phyloP scores from a whole-genome alignment of 2,888 invertebrate species.

The Trichacis sp. region DNA sequence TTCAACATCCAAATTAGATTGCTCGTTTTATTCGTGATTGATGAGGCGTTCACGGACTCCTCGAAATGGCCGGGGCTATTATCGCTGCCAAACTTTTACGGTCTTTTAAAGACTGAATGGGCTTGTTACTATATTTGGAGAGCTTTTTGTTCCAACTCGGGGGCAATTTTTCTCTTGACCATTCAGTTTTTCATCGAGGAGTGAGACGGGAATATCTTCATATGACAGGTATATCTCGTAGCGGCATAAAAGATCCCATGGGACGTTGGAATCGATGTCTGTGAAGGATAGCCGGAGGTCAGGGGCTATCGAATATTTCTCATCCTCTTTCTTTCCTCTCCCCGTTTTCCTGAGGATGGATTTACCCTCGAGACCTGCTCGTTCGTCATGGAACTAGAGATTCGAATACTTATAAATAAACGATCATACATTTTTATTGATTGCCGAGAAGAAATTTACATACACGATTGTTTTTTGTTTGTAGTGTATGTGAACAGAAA shows the following conservation, averaged over 20 bases:
- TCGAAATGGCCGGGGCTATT: not conserved
- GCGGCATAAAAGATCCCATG: slow-evolving; percentile 38
- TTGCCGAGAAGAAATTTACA: too few relatives aligned
- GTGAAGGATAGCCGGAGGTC: slow-evolving; percentile 67
- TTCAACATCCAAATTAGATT: slow-evolving; percentile 38
- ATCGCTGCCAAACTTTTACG: not conserved
- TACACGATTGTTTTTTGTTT: too few relatives aligned
- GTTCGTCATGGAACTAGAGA: slow-evolving; percentile 60
- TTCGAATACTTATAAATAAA: slow-evolving; percentile 46
- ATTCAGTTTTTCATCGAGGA: not conserved
- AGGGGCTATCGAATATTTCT: slow-evolving; percentile 63
- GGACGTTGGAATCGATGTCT: slow-evolving; percentile 46
- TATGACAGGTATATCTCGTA: slow-evolving; percentile 41
- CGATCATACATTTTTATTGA: slow-evolving; percentile 62
- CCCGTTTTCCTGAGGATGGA: slow-evolving; percentile 59
- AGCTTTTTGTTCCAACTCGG: too few relatives aligned
- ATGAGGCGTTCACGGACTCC: slow-evolving; percentile 7
- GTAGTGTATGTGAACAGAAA: too few relatives aligned
- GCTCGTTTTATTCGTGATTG: slow-evolving; percentile 37
- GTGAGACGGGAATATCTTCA: slow-evolving; percentile 12
- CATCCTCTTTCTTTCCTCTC: slow-evolving; percentile 47
- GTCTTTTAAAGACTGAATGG: not conserved
- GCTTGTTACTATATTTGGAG: too few relatives aligned
- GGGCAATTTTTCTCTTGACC: slow-evolving; percentile 3
- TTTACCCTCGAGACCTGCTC: slow-evolving; percentile 67